Evolutionary conservation across 35 echinoderm and acorn worm species (phyloP).

Genomic region (Ophioderma brevispina): DNA sequence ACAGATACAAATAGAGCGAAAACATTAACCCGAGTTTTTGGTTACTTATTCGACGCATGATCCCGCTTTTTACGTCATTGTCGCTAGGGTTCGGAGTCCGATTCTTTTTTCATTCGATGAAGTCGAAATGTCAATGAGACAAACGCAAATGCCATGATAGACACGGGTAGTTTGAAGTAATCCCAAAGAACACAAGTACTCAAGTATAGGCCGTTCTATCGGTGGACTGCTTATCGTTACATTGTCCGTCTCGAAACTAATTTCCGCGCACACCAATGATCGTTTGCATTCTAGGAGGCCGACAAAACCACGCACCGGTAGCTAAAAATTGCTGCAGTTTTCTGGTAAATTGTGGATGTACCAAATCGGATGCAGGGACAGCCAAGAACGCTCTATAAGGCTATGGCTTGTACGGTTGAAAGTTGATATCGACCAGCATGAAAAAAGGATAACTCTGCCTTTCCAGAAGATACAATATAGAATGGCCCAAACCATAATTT

Average conservation of each 20-base stretch:
- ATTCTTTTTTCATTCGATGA: background rate
- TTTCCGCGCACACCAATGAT: background rate
- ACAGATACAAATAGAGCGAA: constrained; percentile 70
- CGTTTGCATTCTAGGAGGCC: constrained; percentile 11
- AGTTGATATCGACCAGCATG: constrained; percentile 54
- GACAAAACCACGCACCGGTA: constrained; percentile 31
- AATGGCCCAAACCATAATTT: background rate
- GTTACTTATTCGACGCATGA: background rate
- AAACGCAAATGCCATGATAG: constrained; percentile 72
- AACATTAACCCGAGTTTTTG: constrained; percentile 32
- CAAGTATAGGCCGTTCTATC: background rate
- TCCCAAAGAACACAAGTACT: constrained; percentile 47
- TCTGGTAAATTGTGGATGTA: constrained; percentile 48
- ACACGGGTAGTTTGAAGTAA: constrained; percentile 70
- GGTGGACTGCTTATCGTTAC: background rate
- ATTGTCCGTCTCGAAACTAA: background rate
- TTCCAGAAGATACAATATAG: constrained; percentile 63
- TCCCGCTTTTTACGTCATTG: background rate
- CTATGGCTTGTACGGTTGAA: constrained; percentile 75
- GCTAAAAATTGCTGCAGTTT: constrained; percentile 43
- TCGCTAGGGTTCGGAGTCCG: background rate
- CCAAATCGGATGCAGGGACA: constrained; percentile 77
- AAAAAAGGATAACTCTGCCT: constrained; percentile 47
- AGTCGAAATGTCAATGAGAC: constrained; percentile 44
- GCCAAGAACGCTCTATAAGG: too few relatives aligned